phyloP scores from a whole-genome alignment of 2,797 vertebrate genomes.

The Protonibea diacanthus region DNA sequence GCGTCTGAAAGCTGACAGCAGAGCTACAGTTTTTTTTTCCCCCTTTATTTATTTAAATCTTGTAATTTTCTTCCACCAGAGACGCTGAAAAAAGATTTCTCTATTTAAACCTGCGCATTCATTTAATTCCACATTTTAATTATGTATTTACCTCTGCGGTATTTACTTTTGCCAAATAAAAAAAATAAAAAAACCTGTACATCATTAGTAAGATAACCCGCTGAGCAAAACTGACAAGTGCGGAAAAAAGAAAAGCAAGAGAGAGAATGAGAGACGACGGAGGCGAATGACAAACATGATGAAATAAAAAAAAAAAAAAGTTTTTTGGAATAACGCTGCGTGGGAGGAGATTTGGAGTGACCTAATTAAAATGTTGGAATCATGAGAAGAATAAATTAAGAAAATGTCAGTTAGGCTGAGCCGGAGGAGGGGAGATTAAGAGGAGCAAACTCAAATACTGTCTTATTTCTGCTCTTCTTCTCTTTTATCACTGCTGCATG shows the following conservation, averaged over 20 bases:
- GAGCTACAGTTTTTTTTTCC: background rate
- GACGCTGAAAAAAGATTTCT: constrained; percentile 19
- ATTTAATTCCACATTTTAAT: constrained; percentile 65
- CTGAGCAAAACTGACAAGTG: constrained; percentile 68
- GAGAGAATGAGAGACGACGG: constrained; percentile 55
- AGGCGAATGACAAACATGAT: constrained; percentile 75
- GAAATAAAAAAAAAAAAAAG: constrained; percentile 59
- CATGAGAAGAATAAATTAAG: constrained; percentile 85
- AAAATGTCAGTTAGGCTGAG: constrained; percentile 85
- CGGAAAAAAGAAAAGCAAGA: constrained; percentile 30
- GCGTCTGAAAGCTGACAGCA: constrained; percentile 8
- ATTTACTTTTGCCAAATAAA: constrained; percentile 58
- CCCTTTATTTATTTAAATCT: background rate
- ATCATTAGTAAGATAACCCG: constrained; percentile 71
- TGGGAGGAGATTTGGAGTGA: constrained; percentile 83
- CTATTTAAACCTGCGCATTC: constrained; percentile 50
- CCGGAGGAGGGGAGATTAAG: constrained; percentile 83
- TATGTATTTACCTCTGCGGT: constrained; percentile 64
- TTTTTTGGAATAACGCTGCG: constrained; percentile 74
- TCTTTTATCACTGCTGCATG: constrained; percentile 63
- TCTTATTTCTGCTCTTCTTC: constrained; percentile 72
- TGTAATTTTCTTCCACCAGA: constrained; percentile 4
- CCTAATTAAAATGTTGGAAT: constrained; percentile 86
- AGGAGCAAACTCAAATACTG: constrained; percentile 66
- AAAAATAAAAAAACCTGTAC: constrained; percentile 1